A percentile compares a stretch with the other conserved stretches of the same genome.
Conservation (phyloP, 35 echinoderm and acorn worm species). For the Lytechinus variegatus region DNA sequence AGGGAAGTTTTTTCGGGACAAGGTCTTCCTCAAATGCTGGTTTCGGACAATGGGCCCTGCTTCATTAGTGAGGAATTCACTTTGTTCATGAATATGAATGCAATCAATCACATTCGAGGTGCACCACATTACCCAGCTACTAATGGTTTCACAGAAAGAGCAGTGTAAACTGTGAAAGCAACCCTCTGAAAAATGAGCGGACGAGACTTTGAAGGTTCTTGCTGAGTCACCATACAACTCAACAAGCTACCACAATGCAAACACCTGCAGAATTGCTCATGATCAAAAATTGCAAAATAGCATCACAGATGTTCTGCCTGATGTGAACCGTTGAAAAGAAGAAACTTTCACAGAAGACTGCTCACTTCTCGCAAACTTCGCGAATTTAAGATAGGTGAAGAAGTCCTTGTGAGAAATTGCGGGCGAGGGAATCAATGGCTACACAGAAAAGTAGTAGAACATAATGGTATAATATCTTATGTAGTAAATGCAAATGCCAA, state of each 20-base stretch:
- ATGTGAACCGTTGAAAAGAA: slow-evolving; percentile 54
- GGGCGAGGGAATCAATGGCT: slow-evolving; percentile 39
- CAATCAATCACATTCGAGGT: slow-evolving; percentile 62
- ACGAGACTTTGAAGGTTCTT: slow-evolving; percentile 36
- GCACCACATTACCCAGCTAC: slow-evolving; percentile 67
- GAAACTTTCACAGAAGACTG: not conserved
- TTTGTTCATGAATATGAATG: slow-evolving; percentile 56
- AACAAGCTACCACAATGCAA: slow-evolving; percentile 66
- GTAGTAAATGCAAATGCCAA: not conserved
- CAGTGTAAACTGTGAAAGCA: slow-evolving; percentile 60
- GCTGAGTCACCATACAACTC: slow-evolving; percentile 55
- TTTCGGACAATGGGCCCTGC: slow-evolving; percentile 70
- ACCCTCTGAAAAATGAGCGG: slow-evolving; percentile 22
- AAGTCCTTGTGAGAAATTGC: slow-evolving; percentile 52
- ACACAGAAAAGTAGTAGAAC: slow-evolving; percentile 12
- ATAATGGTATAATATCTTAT: slow-evolving; percentile 41
- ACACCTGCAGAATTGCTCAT: slow-evolving; percentile 62
- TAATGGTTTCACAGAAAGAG: slow-evolving; percentile 56
- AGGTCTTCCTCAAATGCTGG: slow-evolving; percentile 68
- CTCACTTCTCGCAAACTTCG: not conserved
- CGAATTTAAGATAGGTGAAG: slow-evolving; percentile 50
- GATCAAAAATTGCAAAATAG: slow-evolving; percentile 27
- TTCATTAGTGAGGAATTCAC: slow-evolving; percentile 73
- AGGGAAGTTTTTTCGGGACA: slow-evolving; percentile 70
- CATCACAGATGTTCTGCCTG: slow-evolving; percentile 35